Conservation (phyloP, 2,888 invertebrate species). For the Leptopilina syphax region DNA sequence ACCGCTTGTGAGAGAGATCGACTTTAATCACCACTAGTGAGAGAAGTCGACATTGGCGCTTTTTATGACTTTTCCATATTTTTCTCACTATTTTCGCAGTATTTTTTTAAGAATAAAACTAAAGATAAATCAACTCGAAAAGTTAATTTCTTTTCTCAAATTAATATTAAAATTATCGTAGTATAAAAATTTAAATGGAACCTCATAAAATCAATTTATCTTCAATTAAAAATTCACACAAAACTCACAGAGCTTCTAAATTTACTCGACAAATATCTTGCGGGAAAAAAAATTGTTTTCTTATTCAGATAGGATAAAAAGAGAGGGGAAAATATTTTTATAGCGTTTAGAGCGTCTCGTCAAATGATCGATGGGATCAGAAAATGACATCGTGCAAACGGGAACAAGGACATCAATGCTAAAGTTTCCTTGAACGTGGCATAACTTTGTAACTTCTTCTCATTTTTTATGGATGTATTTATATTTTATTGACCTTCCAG, state of each 20-base stretch:
- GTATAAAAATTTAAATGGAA: too few species aligned
- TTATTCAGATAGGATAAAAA: not conserved
- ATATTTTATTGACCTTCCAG: not conserved
- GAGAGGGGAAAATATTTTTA: not conserved
- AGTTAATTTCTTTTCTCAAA: too few species aligned
- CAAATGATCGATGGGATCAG: conserved; percentile 17
- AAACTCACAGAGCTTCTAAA: not conserved
- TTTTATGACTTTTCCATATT: too few species aligned
- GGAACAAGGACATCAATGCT: conserved; percentile 26
- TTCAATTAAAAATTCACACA: too few species aligned
- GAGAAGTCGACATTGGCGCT: too few species aligned
- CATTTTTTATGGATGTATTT: not conserved
- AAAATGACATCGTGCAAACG: conserved; percentile 3
- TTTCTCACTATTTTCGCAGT: too few species aligned
- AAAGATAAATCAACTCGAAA: too few species aligned
- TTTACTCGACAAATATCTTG: not conserved
- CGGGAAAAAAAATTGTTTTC: not conserved
- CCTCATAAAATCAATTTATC: too few species aligned
- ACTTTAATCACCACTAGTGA: too few species aligned
- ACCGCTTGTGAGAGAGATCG: too few species aligned
- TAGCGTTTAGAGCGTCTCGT: not conserved
- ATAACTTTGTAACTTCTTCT: conserved; percentile 7
- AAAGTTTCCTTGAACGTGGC: conserved; percentile 15
- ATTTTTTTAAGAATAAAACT: too few species aligned
- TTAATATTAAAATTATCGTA: too few species aligned